Base-by-base conservation (phyloP, 2,113 vertebrate genomes). In the Podarcis muralis region DNA sequence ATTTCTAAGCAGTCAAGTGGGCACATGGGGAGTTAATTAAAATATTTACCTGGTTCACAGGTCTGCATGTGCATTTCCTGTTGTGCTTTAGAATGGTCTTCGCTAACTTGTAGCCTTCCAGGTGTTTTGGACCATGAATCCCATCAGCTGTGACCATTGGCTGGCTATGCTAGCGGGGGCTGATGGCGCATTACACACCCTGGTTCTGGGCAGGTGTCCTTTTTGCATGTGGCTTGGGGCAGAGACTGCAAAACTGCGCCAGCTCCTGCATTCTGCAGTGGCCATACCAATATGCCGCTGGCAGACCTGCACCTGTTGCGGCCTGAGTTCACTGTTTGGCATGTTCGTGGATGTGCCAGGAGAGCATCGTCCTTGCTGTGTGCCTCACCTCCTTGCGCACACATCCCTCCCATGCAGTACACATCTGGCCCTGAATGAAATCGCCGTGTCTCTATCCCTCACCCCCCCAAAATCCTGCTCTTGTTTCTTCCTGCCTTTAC, bases 381-480 rank as follows among this genome's bases (percentile, higher is more conserved):
- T 20, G 2, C 81, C 6, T 13, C 12, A 6, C 6, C 62, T 15
- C 25, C 12, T 9, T 37, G 25, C 53, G 0, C 35, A 3, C 6
- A 25, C 35, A 8, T 13, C 27, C 37, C 25, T 3, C 13, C 22
- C 15, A 20, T 62, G 59, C 59, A 62, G 59, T 62, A 32, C 80
- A 6, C 3, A 27, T 35, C 79, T 62, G 2, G 30, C 8, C 62
- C 3, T 16, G 76, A 30, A 79, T 0, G 40, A 68, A n/a, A 30
- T 27, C 62, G 7, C 40, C 13, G 0, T 16, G 22, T 6, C 13
- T 13, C 12, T 4, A n/a, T 3, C 22, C 0, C 23, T n/a, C n/a
- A 11, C 7, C n/a, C 25, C 1, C n/a, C n/a, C n/a, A n/a, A n/a
- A 11, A 5, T n/a, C 27, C 27, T n/a, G 15, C 3, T 2, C 5